These are phyloP conservation scores for Nymphalis polychloros DNA, from an alignment of 2,888 invertebrate genomes.

Conservation along the genomic window DNA sequence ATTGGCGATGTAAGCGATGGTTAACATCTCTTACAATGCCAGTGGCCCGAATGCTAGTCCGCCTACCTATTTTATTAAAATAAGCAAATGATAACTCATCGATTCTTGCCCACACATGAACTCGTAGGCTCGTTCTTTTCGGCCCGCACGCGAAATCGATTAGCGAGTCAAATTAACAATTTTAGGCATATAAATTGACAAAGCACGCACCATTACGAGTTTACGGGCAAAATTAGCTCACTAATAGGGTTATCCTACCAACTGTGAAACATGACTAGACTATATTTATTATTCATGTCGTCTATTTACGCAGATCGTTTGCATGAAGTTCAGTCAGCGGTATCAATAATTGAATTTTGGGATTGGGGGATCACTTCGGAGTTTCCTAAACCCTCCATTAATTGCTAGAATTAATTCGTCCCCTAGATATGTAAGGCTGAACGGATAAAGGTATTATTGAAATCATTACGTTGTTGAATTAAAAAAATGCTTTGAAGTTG, in stretches of 20 bases:
- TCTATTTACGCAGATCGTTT: conserved; percentile 30
- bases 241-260: conserved; percentile 23
- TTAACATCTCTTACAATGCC: no score
- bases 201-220: conserved; percentile 18
- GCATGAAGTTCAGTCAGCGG: conserved; percentile 42
- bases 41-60: no score
- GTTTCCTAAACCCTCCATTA: conserved; percentile 63
- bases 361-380: conserved; percentile 51
- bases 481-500: background rate
- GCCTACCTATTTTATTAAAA: no score
- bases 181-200: conserved; percentile 22
- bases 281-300: conserved; percentile 33
- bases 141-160: background rate
- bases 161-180: background rate
- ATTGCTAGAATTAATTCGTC: conserved; percentile 74
- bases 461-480: conserved; percentile 8
- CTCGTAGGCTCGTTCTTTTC: no score
- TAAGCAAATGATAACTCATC: no score
- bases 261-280: conserved; percentile 29
- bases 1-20: no score
- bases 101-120: no score
- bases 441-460: conserved; percentile 19
- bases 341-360: conserved; percentile 71
- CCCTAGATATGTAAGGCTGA: conserved; percentile 45
- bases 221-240: conserved; percentile 22